phyloP scores from a whole-genome alignment of 30 jellyfish, hydroid and myxozoan genomes.

The Mastigias papua region DNA sequence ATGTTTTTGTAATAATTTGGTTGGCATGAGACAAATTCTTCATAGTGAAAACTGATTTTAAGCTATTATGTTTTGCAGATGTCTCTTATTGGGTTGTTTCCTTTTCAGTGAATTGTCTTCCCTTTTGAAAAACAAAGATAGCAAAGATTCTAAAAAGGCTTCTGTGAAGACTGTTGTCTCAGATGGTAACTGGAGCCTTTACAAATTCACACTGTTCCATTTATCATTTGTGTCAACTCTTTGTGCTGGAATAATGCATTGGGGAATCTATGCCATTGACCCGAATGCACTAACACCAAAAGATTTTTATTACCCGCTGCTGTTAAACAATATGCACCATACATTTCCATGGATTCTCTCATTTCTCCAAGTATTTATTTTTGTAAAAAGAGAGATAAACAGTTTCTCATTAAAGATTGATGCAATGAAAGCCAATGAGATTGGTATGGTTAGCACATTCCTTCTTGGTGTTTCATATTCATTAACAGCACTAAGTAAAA shows the following conservation, averaged over 20 bases:
- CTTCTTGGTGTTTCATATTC: conserved; percentile 24
- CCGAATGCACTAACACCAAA: conserved; percentile 61
- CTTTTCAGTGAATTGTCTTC: not conserved
- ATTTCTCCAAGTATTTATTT: conserved; percentile 47
- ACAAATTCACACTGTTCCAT: conserved; percentile 62
- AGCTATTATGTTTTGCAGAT: too few species aligned
- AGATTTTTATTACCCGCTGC: conserved; percentile 53
- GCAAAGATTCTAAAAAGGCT: not conserved
- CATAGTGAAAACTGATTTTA: too few species aligned
- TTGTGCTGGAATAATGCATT: conserved; percentile 47
- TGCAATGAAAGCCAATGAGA: conserved; percentile 55
- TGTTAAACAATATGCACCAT: conserved; percentile 75
- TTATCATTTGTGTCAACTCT: conserved; percentile 60
- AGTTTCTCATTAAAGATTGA: conserved; percentile 55
- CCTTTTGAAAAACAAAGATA: not conserved
- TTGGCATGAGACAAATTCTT: too few species aligned
- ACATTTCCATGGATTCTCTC: conserved; percentile 69
- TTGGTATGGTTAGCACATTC: conserved; percentile 60
- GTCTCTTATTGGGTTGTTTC: not conserved
- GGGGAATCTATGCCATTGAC: conserved; percentile 53
- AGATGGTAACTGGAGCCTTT: not conserved
- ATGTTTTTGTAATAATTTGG: too few species aligned
- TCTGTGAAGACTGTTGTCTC: not conserved
- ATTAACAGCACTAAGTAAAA: not conserved
- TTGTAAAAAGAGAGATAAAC: conserved; percentile 65